phyloP scores from a whole-genome alignment of 2,113 vertebrate genomes.

The Willisornis vidua region DNA sequence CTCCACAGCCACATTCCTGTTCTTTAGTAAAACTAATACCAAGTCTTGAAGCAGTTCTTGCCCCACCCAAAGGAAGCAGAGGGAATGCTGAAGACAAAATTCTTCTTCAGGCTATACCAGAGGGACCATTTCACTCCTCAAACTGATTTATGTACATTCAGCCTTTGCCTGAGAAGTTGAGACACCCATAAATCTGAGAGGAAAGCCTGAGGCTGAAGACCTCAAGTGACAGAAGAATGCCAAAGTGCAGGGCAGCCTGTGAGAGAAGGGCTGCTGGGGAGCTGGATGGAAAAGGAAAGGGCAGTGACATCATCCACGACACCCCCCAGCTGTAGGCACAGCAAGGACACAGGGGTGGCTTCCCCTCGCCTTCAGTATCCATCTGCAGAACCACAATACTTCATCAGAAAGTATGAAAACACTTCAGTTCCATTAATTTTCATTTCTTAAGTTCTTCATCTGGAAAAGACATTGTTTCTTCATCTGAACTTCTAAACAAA shows the following conservation, averaged over 20 bases:
- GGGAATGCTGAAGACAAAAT: not conserved
- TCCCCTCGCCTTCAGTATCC: not conserved
- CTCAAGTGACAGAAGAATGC: not conserved
- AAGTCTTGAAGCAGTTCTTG: not conserved
- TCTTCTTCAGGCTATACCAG: not conserved
- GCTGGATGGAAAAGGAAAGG: not conserved
- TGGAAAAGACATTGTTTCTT: not conserved
- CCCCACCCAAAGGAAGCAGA: not conserved
- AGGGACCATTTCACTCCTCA: not conserved
- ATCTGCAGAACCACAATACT: not conserved
- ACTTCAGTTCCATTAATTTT: not conserved
- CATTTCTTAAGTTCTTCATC: not conserved
- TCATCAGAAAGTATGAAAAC: not conserved
- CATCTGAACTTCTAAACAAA: not conserved
- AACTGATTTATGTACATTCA: not conserved
- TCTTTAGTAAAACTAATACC: not conserved
- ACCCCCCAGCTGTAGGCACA: not conserved
- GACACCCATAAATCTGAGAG: not conserved
- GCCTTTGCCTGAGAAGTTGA: not conserved
- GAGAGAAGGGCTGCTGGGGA: not conserved
- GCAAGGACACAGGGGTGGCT: rapidly evolving
- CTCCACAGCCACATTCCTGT: not conserved
- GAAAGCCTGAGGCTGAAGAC: not conserved
- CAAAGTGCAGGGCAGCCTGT: not conserved
- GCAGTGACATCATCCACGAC: rapidly evolving